Evolutionary conservation across 2,113 vertebrate genomes (phyloP), one percentile per base, ranked within the genome.

Genomic region (Odobenus rosmarus): DNA sequence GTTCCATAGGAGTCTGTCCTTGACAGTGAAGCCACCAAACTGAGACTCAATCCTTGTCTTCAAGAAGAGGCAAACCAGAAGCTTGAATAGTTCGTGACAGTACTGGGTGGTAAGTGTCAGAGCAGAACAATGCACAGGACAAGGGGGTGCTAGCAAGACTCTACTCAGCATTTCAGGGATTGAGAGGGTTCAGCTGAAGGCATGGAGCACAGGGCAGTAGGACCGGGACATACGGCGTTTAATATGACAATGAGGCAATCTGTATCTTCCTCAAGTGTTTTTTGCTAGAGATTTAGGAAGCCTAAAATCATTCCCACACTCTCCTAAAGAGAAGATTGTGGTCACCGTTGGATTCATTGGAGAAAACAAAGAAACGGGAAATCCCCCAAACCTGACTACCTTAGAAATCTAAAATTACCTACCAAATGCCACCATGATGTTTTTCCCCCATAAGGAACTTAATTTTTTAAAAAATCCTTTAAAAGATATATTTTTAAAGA

Each of bases 241-340:
- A 14, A 14, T 31, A 14, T 5, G 24, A 24, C 61, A 46, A 77
- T 2, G 49, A 67, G 21, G 10, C 21, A 0, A 31, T 2, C 11
- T 28, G 0, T 18, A 3, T 4, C 3, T 0, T 23, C 55, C 36
- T 1, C 3, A 16, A 5, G 16, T 28, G 31, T 21, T 69, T 69
- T 21, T 42, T 31, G 46, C 36, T 76, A n/a, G 81, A 67, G 46
- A 53, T 10, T 19, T 9, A 61, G 33, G 67, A 53, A 55, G 26
- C 24, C 23, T 21, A 33, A 71, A 80, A 62, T 88, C 31, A 55
- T 13, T n/a, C 57, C 36, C 61, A 28, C 9, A 28, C 46, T 79
- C 31, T 74, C 49, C 33, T 39, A 42, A 61, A 82, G 23, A 39
- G 24, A 19, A 28, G 7, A 15, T 31, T 59, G 18, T 64, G 15